Evolutionary conservation across 2,113 vertebrate species (phyloP).

Genomic region (Theristicus caerulescens): DNA sequence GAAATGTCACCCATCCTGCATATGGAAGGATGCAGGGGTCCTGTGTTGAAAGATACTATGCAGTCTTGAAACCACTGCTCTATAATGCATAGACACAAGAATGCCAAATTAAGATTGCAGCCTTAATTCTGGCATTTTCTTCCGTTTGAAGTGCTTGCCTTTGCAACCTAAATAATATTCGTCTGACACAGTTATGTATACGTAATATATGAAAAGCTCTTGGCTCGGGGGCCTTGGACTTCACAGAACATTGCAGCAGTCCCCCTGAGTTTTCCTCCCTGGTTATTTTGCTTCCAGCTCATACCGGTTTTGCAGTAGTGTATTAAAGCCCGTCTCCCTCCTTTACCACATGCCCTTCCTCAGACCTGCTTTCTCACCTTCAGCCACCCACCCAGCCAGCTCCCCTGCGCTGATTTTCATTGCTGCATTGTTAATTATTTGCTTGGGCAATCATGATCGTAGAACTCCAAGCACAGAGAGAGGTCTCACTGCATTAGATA

Average conservation of each 20-base stretch:
- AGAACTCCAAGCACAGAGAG: not conserved
- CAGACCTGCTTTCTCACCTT: constrained; percentile 10
- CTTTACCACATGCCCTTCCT: not conserved
- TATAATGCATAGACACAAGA: not conserved
- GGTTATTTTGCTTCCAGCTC: not conserved
- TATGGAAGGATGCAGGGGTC: not conserved
- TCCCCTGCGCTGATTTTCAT: not conserved
- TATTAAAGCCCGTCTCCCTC: not conserved
- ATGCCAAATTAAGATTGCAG: constrained; percentile 19
- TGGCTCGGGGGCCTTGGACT: constrained; percentile 15
- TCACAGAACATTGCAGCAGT: constrained; percentile 39
- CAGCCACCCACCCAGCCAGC: not conserved
- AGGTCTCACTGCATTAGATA: not conserved
- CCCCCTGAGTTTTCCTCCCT: not conserved
- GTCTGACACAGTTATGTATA: not conserved
- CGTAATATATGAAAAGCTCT: constrained; percentile 10
- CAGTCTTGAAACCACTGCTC: not conserved
- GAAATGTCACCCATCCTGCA: not conserved
- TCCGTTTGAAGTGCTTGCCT: constrained; percentile 32
- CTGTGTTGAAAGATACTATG: not conserved
- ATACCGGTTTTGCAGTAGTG: not conserved
- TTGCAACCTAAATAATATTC: constrained; percentile 40
- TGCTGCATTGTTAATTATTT: constrained; percentile 34
- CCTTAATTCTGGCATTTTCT: constrained; percentile 34
- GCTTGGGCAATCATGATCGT: not conserved